Evolutionary conservation across 2,888 invertebrate species (phyloP), one percentile per base, ranked within the genome.

Genomic region (Sympetrum striolatum): DNA sequence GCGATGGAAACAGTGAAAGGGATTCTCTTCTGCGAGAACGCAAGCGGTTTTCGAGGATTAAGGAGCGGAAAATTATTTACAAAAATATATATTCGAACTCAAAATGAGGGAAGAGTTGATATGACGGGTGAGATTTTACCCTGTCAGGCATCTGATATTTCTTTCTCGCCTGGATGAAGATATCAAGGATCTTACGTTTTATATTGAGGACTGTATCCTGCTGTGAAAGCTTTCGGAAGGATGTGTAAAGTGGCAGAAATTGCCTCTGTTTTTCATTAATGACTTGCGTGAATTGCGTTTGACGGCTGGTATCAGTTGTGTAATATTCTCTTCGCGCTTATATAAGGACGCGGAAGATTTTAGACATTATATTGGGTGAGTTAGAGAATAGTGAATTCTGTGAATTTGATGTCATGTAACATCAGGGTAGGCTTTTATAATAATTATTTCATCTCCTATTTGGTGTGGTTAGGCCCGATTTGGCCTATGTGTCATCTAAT

Each of bases 1-100:
- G 53, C 22, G 48, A 25, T 25, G 31, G 44, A 48, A n/a, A 22
- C 25, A 31, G 58, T 31, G 64, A 14, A 64, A 86, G 37, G 18
- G 37, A 25, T 18, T 15, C 53, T 15, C 18, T 53, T 48, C 81
- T 44, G 48, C 18, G 44, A 58, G 82, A 31, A 35, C 35, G 18
- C 18, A 64, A 86, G 64, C 14, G 64, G 86, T 60, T 31, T 60
- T 22, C 6, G 15, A 6, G 82, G 86, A 37, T n/a, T 86, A 60
- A 37, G 18, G 86, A 86, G 86, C 60, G 86, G 60, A 86, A 86
- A 60, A 86, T 86, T 86, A 10, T 86, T 39, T 58, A 86, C 60
- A 86, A 86, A 35, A 86, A n/a, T 22, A 48, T 44, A 44, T n/a
- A 81, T 22, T 44, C 53, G 53, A 5, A 44, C 44, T 44, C 44